These are phyloP conservation scores for Lates calcarifer DNA, from an alignment of 2,113 vertebrate species.

Conservation along the genomic window DNA sequence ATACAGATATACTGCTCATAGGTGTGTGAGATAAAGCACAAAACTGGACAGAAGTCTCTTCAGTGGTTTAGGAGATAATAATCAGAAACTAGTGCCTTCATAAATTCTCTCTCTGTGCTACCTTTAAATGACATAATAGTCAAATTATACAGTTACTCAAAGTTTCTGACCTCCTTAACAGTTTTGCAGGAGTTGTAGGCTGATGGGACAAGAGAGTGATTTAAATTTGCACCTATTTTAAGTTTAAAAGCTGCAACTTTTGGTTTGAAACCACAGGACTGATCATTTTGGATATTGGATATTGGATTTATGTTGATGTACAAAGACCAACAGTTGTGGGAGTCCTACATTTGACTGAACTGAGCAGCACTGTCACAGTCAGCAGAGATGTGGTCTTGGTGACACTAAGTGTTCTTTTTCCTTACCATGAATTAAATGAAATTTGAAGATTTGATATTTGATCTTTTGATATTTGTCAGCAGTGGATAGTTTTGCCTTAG, in stretches of 20 bases:
- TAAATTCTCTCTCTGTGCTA: not conserved
- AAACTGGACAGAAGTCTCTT: not conserved
- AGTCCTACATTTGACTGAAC: not conserved
- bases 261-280: not conserved
- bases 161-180: slow-evolving; percentile 11
- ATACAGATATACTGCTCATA: no score
- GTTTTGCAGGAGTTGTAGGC: slow-evolving; percentile 3
- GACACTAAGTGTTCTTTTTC: not conserved
- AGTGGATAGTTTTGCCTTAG: not conserved
- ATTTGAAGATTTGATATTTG: not conserved
- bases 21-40: not conserved
- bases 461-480: not conserved
- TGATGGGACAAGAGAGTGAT: not conserved
- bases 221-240: slow-evolving; percentile 15
- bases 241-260: not conserved
- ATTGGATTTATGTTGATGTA: not conserved
- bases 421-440: slow-evolving; percentile 7
- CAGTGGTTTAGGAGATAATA: not conserved
- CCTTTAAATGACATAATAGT: slow-evolving; percentile 20
- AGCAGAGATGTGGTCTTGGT: not conserved
- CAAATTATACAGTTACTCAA: slow-evolving; percentile 16
- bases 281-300: no score
- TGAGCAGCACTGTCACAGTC: slow-evolving; percentile 9
- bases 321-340: not conserved
- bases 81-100: no score